These are phyloP conservation scores for Myotis findleyi DNA, from an alignment of 2,797 vertebrate species.

Conservation along the genomic window DNA sequence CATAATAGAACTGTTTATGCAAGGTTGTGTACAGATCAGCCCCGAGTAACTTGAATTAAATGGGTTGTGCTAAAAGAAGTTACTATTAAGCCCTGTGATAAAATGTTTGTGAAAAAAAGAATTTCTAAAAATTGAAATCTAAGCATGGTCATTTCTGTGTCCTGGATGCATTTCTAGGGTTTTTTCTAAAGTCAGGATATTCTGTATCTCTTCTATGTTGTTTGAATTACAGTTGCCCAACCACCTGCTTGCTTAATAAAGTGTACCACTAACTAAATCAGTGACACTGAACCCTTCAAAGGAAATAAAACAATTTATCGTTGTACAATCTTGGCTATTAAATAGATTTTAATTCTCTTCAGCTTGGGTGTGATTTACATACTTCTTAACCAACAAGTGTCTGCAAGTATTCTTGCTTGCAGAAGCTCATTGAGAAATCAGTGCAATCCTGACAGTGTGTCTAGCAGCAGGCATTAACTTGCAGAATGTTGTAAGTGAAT, in stretches of 20 bases:
- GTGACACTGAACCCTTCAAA: background rate
- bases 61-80: background rate
- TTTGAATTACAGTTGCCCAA: background rate
- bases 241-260: constrained; percentile 38
- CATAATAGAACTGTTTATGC: constrained; percentile 15
- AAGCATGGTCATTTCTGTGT: background rate
- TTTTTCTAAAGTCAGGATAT: background rate
- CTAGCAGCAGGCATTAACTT: constrained; percentile 58
- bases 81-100: background rate
- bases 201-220: background rate
- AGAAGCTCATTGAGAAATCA: constrained; percentile 73
- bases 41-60: background rate
- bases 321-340: background rate
- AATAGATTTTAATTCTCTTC: constrained; percentile 50
- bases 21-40: background rate
- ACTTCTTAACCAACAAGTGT: constrained; percentile 44
- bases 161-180: background rate
- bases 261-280: background rate
- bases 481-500: background rate
- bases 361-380: constrained; percentile 64
- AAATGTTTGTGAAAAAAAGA: constrained; percentile 6
- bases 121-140: background rate
- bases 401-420: constrained; percentile 56
- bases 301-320: background rate
- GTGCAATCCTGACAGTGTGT: background rate